Conservation (phyloP, 1,140 invertebrate genomes). For the Lepidotrigona ventralis region DNA sequence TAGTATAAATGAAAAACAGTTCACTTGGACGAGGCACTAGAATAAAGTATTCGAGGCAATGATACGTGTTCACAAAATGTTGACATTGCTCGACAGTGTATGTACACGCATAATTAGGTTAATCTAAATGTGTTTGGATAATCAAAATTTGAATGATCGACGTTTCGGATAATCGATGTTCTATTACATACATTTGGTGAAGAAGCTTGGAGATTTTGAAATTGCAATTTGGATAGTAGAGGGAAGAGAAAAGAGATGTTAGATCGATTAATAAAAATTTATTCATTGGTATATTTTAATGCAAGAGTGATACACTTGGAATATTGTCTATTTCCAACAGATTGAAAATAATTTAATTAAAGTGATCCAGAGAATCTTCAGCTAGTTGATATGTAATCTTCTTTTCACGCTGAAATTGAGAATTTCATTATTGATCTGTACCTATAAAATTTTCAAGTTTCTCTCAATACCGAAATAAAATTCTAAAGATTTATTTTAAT, state of each 20-base stretch:
- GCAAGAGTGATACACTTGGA: background rate
- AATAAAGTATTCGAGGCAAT: too few relatives aligned
- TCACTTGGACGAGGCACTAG: too few relatives aligned
- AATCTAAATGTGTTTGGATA: too few relatives aligned
- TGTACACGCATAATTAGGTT: too few relatives aligned
- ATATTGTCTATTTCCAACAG: background rate
- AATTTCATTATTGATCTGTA: background rate
- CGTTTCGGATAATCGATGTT: too few relatives aligned
- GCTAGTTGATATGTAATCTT: background rate
- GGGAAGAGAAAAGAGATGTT: background rate
- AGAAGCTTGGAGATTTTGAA: background rate
- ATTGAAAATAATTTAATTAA: background rate
- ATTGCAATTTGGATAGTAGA: background rate
- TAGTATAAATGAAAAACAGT: too few relatives aligned
- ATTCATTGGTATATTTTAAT: background rate
- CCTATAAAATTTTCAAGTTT: background rate
- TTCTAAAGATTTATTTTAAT: background rate
- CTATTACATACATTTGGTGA: background rate
- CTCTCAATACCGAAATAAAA: background rate
- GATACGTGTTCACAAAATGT: too few relatives aligned
- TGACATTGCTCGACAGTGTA: too few relatives aligned
- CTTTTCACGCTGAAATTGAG: too few relatives aligned
- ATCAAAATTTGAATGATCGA: too few relatives aligned
- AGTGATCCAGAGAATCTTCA: background rate
- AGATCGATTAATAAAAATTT: background rate